phyloP scores from a whole-genome alignment of 92 coral and sea anemone genomes.

The Phymanthus crucifer region DNA sequence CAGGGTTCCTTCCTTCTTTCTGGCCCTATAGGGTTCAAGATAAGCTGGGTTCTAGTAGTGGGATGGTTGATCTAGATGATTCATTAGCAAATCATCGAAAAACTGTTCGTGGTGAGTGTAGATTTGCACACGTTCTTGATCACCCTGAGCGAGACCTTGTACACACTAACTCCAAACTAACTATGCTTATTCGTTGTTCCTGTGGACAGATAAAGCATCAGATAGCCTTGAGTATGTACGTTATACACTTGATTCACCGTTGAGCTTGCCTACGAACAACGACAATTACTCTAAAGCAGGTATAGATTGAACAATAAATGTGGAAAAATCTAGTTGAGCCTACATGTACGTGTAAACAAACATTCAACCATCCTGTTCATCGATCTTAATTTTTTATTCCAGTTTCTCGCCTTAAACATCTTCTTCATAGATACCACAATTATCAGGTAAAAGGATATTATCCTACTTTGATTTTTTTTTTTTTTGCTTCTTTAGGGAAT shows the following conservation, averaged over 20 bases:
- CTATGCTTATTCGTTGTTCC: background rate
- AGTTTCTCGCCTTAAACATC: conserved; percentile 67
- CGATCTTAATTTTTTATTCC: background rate
- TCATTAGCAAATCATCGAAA: conserved; percentile 66
- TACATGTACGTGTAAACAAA: background rate
- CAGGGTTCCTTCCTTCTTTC: background rate
- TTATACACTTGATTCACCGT: conserved; percentile 63
- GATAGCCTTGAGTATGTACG: conserved; percentile 75
- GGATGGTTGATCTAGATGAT: conserved; percentile 78
- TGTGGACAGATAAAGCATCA: conserved; percentile 60
- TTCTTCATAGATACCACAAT: conserved; percentile 65
- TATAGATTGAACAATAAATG: conserved; percentile 9
- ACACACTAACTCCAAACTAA: background rate
- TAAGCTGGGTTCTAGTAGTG: conserved; percentile 6
- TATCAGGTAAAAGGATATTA: conserved; percentile 12
- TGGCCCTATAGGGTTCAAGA: background rate
- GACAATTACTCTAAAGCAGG: conserved; percentile 72
- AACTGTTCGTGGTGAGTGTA: conserved; percentile 61
- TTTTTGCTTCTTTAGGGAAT: background rate
- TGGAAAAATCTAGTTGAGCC: background rate
- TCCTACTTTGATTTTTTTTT: background rate
- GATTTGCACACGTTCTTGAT: background rate
- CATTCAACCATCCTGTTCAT: background rate
- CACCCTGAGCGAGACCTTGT: background rate
- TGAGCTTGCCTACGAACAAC: conserved; percentile 47